Percentiles rank a stretch among this genome's conserved stretches.
phyloP scores from a whole-genome alignment of 2,888 invertebrate genomes.

The Parnassius mnemosyne region DNA sequence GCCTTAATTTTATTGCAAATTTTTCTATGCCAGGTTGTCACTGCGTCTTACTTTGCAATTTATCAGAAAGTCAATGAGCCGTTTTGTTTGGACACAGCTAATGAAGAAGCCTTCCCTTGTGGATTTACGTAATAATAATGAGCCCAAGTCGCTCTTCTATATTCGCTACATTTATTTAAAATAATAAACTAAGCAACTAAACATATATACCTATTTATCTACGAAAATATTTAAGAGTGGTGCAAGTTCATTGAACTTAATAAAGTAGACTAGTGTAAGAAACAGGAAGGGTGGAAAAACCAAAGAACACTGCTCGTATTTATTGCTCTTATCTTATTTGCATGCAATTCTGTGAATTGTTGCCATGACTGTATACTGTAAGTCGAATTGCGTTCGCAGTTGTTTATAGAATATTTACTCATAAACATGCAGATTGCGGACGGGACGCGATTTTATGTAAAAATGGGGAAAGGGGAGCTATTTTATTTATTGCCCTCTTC shows the following conservation, averaged over 20 bases:
- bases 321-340: slow-evolving; percentile 77
- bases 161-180: neutral
- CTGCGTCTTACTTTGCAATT: slow-evolving; percentile 66
- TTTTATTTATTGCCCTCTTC: slow-evolving; percentile 79
- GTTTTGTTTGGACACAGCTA: slow-evolving; percentile 72
- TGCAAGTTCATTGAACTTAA: slow-evolving; percentile 50
- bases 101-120: slow-evolving; percentile 72
- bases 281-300: slow-evolving; percentile 50
- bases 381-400: slow-evolving; percentile 56
- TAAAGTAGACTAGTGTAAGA: slow-evolving; percentile 53
- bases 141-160: slow-evolving; percentile 12
- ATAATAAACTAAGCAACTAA: neutral
- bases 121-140: slow-evolving; percentile 43
- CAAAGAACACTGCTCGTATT: slow-evolving; percentile 59
- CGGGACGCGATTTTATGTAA: slow-evolving; percentile 78
- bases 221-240: slow-evolving; percentile 24
- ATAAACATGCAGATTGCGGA: slow-evolving; percentile 81
- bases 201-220: neutral
- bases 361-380: slow-evolving; percentile 55
- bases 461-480: slow-evolving; percentile 72
- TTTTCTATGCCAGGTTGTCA: slow-evolving; percentile 69
- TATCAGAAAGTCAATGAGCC: slow-evolving; percentile 79
- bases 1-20: slow-evolving; percentile 38
- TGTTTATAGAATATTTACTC: slow-evolving; percentile 79
- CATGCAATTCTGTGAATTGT: slow-evolving; percentile 76